These are phyloP conservation scores for Drosophila baimaii DNA, from an alignment of 1,140 invertebrate genomes.

Conservation along the genomic window DNA sequence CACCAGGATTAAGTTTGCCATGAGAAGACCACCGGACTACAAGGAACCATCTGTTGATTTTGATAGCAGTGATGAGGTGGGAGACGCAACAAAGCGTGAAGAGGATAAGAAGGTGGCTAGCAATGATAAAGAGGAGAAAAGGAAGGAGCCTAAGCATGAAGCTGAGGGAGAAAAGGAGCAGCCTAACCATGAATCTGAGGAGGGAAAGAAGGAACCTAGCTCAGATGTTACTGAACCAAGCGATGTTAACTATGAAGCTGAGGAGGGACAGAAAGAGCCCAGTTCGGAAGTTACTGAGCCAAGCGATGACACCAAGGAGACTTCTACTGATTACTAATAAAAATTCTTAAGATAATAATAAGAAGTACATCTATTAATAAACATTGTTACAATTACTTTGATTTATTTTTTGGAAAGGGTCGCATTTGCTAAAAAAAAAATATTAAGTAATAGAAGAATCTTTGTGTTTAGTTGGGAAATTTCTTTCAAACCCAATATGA, in stretches of 20 bases:
- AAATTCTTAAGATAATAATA: no score
- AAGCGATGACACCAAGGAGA: background rate
- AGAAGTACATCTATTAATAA: no score
- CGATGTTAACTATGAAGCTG: background rate
- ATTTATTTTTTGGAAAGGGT: no score
- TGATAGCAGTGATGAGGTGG: slow-evolving; percentile 11
- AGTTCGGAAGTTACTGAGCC: background rate
- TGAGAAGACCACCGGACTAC: slow-evolving; percentile 22
- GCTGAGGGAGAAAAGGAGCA: background rate
- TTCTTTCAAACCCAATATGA: no score
- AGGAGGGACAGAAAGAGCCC: background rate
- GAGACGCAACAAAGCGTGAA: background rate
- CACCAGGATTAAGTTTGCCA: slow-evolving; percentile 50
- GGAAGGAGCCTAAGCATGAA: background rate
- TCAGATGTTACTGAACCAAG: background rate
- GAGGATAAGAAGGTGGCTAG: background rate
- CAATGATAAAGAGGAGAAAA: background rate
- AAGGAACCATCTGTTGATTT: background rate
- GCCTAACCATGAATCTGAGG: no score
- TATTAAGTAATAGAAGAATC: no score
- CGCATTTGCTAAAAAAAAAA: no score
- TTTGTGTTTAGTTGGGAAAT: no score
- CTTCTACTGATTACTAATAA: background rate
- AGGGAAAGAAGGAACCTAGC: background rate
- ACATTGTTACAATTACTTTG: no score